Conservation (phyloP, 2,113 vertebrate genomes). For the Spilogale gracilis region DNA sequence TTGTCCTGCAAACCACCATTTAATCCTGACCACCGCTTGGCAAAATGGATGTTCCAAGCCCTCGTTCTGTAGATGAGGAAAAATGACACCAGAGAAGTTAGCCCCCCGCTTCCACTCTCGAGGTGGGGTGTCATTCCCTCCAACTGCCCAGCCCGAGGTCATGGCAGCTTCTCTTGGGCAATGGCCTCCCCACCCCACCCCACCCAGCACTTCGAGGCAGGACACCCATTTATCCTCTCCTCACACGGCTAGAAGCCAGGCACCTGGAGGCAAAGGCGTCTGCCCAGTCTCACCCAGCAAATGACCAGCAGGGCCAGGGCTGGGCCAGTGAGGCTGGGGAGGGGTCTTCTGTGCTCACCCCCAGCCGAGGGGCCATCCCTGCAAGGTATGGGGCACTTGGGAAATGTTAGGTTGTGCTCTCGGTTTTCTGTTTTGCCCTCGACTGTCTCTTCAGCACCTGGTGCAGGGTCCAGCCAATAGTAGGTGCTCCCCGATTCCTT, state of each 20-base stretch:
- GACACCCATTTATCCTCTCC: background rate
- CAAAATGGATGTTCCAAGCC: too few relatives aligned
- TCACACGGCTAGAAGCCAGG: background rate
- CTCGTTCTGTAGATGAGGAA: background rate
- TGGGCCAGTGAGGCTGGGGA: background rate
- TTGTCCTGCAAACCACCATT: background rate
- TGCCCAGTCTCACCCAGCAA: background rate
- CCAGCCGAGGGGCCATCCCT: background rate
- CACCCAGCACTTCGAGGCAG: background rate
- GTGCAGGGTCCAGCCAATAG: fast-evolving
- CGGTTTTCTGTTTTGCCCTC: background rate
- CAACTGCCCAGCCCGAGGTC: background rate
- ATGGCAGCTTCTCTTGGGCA: too few relatives aligned
- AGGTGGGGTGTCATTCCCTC: background rate
- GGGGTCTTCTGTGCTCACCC: background rate
- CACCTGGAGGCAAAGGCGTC: background rate
- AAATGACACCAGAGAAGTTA: background rate
- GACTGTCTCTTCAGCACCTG: background rate
- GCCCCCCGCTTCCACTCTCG: fast-evolving
- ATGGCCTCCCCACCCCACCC: background rate
- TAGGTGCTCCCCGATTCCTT: background rate
- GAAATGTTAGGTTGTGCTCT: background rate
- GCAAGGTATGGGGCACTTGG: fast-evolving
- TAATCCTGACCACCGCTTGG: background rate
- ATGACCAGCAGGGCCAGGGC: background rate